These are phyloP conservation scores for Oreocharis arfaki DNA, from an alignment of 2,113 vertebrate genomes.

Conservation along the genomic window DNA sequence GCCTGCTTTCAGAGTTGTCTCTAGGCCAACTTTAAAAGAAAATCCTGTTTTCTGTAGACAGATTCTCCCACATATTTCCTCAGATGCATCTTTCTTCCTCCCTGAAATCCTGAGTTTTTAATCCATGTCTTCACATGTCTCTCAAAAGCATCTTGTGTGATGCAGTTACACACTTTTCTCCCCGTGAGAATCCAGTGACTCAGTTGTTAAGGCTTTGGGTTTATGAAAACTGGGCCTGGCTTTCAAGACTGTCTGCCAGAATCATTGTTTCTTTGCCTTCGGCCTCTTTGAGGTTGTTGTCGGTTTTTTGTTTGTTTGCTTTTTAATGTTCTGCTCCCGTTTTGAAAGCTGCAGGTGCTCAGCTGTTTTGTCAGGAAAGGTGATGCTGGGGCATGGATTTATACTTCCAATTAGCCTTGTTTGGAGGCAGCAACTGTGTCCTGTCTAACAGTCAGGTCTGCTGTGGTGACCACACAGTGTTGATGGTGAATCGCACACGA, in stretches of 20 bases:
- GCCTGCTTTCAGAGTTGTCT: not conserved
- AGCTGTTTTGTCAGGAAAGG: not conserved
- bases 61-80: not conserved
- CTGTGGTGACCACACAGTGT: not conserved
- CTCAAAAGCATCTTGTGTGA: not conserved
- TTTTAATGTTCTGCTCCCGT: not conserved
- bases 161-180: not conserved
- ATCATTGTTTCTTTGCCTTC: not conserved
- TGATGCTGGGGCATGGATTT: not conserved
- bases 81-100: not conserved
- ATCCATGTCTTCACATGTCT: not conserved
- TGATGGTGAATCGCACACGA: not conserved
- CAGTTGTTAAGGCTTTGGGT: not conserved
- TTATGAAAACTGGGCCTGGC: not conserved
- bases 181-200: not conserved
- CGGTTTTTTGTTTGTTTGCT: not conserved
- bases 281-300: not conserved
- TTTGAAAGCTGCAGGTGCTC: not conserved
- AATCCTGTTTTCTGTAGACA: not conserved
- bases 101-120: not conserved
- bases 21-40: not conserved
- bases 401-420: not conserved
- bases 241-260: not conserved
- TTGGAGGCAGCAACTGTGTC: not conserved
- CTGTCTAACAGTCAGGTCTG: not conserved